Base-by-base conservation (phyloP, 1,140 invertebrate species). In the Drosophila murphyi region DNA sequence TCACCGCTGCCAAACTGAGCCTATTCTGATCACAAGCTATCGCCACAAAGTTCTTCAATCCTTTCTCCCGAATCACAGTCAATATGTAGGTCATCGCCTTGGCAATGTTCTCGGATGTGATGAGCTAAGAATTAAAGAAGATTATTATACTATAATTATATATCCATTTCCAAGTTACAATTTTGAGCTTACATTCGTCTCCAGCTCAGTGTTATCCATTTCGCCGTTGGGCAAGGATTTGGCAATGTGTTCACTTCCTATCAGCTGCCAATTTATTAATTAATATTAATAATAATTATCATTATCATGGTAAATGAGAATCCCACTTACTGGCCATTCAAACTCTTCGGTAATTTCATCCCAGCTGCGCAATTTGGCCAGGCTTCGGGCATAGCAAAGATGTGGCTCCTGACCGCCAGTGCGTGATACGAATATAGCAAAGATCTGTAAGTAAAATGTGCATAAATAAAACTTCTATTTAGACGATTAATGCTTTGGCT, bases 331-430 rank as follows among this genome's bases (percentile, higher is more conserved):
- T 10, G 72, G 57, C 35, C 35, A 74, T 2, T 70, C 57, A 32
- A 73, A 73, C 5, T 51, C 51, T 32, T 70, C 72, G 3, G 28
- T 12, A 4, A 35, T 28, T 5, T 74, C 67, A 51, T 74, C 45
- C 72, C 72, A 74, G 52, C 57, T 62, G 43, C 65, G 51, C 8
- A 70, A 5, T 12, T 69, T 57, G 1, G 51, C 43, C 31, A 74
- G 3, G 2, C 72, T 70, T 39, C 65, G 41, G 4, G 72, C 72
- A 51, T 74, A 74, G 31, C 65, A 74, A 6, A 74, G 52, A 0
- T 31, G 34, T 0, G 50, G 51, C 1, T 56, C 72, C 2, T 61
- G 35, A 2, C 72, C 72, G 3, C 8, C 47, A 0, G 65, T 74
- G 3, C 57, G 50, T 0, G 57, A 62, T 37, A 50, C 7, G 32